A percentile compares a stretch with the other conserved stretches of the same genome.
Conservation (phyloP, 2,888 invertebrate genomes). For the Agrotis puta region DNA sequence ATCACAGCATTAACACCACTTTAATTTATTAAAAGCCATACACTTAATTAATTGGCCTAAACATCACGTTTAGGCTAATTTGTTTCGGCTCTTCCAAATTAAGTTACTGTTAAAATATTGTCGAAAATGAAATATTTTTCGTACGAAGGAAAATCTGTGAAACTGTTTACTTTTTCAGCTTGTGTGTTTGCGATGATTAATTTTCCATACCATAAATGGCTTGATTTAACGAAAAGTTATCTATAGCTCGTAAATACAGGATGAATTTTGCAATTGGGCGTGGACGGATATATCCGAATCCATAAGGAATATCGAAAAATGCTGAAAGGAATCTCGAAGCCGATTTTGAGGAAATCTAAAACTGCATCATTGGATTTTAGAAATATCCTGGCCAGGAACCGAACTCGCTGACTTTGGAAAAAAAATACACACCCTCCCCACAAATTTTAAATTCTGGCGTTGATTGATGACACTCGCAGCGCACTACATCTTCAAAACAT, state of each 20-base stretch:
- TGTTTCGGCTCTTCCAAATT: conserved; percentile 19
- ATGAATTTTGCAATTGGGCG: too few relatives aligned
- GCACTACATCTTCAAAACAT: too few relatives aligned
- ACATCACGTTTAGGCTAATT: conserved; percentile 15
- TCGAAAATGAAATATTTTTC: conserved; percentile 13
- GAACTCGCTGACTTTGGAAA: too few relatives aligned
- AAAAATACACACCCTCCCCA: too few relatives aligned
- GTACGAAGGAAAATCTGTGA: neutral
- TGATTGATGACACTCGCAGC: too few relatives aligned
- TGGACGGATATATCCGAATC: too few relatives aligned
- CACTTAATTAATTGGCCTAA: conserved; percentile 44
- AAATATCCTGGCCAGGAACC: too few relatives aligned
- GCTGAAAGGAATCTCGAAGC: too few relatives aligned
- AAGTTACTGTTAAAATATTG: neutral
- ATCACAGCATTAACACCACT: conserved; percentile 46
- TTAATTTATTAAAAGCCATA: conserved; percentile 48
- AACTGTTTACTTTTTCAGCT: conserved; percentile 2
- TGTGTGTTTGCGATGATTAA: conserved; percentile 9
- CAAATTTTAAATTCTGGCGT: too few relatives aligned
- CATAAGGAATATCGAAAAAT: too few relatives aligned
- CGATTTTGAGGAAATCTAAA: too few relatives aligned
- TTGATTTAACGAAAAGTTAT: neutral
- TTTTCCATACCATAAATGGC: conserved; percentile 3
- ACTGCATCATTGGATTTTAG: too few relatives aligned
- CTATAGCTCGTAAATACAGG: neutral